A percentile compares a stretch with the other conserved stretches of the same genome.
Conservation (phyloP, 1,140 invertebrate species). For the Diorhabda sublineata region DNA sequence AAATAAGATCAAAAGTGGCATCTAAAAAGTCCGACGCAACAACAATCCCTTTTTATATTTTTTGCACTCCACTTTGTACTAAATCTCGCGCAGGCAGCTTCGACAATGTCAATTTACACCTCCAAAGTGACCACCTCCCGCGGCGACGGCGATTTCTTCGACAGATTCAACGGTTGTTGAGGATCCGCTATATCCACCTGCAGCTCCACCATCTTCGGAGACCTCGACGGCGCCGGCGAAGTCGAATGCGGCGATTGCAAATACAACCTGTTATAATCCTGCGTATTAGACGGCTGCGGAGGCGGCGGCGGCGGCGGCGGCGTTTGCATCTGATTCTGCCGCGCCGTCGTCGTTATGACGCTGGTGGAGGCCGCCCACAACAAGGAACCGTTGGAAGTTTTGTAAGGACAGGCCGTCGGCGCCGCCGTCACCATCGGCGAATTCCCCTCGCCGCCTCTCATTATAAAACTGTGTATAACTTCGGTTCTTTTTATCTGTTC, state of each 20-base stretch:
- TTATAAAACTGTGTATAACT: conserved; percentile 85
- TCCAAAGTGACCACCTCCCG: conserved; percentile 56
- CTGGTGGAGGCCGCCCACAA: conserved; percentile 44
- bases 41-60: conserved; percentile 24
- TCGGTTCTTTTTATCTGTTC: conserved; percentile 85
- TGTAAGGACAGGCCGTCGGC: conserved; percentile 45
- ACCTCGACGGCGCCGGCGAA: conserved; percentile 50
- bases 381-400: conserved; percentile 30
- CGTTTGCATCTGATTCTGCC: conserved; percentile 32
- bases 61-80: conserved; percentile 44
- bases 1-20: conserved; percentile 54
- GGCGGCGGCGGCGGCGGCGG: conserved; percentile 34
- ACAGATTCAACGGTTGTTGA: conserved; percentile 80
- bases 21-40: conserved; percentile 30
- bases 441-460: conserved; percentile 59
- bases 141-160: conserved; percentile 79
- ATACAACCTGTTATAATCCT: conserved; percentile 46
- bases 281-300: conserved; percentile 26
- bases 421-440: conserved; percentile 38
- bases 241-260: conserved; percentile 50
- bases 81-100: conserved; percentile 20
- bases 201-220: conserved; percentile 65
- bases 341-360: conserved; percentile 49
- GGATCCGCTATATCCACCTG: conserved; percentile 77
- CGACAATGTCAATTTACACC: conserved; percentile 47